phyloP scores from a whole-genome alignment of 1,140 invertebrate genomes.

The Ceratina japonica region DNA sequence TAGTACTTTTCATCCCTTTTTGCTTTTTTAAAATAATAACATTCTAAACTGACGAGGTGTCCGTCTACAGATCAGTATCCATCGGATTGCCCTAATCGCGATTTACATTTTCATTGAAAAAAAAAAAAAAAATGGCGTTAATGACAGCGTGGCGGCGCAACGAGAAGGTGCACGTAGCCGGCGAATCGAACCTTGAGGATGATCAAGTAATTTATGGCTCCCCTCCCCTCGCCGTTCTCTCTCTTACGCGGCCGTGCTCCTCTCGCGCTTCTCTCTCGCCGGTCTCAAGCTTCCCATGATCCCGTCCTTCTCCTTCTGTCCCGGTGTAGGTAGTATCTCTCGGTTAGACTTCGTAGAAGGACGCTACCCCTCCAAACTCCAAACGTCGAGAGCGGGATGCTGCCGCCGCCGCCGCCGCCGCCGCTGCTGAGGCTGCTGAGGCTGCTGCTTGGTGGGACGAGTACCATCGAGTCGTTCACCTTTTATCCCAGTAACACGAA shows the following conservation, averaged over 20 bases:
- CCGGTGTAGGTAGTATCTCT: constrained; percentile 22
- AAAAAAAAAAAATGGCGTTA: constrained; percentile 49
- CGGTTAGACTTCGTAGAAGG: constrained; percentile 59
- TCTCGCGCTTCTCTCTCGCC: background rate
- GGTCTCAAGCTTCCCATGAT: constrained; percentile 1
- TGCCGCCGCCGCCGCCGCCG: constrained; percentile 18
- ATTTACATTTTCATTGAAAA: constrained; percentile 46
- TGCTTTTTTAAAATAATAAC: too few relatives aligned
- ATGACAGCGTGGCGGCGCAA: constrained; percentile 40
- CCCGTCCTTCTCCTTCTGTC: background rate
- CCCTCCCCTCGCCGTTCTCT: constrained; percentile 1
- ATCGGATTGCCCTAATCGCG: background rate
- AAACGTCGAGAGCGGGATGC: constrained; percentile 58
- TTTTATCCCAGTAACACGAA: constrained; percentile 80
- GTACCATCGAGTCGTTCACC: constrained; percentile 76
- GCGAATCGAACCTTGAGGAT: constrained; percentile 61
- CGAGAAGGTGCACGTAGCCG: constrained; percentile 47
- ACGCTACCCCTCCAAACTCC: constrained; percentile 62
- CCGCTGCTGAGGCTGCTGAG: constrained; percentile 50
- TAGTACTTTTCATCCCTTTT: too few relatives aligned
- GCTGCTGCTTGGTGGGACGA: constrained; percentile 49
- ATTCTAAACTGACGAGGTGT: too few relatives aligned
- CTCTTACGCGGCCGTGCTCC: background rate
- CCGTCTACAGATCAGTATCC: too few relatives aligned
- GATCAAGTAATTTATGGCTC: constrained; percentile 62